These are phyloP conservation scores for Phrynocephalus vlangalii DNA, from an alignment of 2,797 vertebrate genomes.

Conservation along the genomic window DNA sequence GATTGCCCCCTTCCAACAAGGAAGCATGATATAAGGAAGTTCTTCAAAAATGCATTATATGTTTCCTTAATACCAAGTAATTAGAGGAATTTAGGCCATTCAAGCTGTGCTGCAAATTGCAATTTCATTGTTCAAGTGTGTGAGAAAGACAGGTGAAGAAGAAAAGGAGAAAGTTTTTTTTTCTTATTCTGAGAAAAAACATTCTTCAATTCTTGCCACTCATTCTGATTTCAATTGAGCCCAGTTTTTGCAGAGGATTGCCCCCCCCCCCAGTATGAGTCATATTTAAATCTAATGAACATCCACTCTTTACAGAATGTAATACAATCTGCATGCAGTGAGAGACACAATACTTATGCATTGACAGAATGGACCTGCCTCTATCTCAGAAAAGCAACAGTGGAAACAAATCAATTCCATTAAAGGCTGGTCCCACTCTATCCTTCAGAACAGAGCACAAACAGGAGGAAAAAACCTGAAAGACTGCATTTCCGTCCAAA, in stretches of 20 bases:
- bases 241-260: constrained; percentile 53
- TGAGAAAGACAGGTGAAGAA: neutral
- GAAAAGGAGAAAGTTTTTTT: neutral
- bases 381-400: constrained; percentile 43
- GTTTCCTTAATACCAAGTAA: neutral
- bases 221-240: constrained; percentile 61
- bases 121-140: neutral
- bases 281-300: constrained; percentile 73
- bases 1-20: neutral
- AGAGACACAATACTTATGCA: constrained; percentile 48
- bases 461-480: neutral
- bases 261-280: constrained; percentile 69
- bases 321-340: constrained; percentile 55
- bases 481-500: too few relatives aligned
- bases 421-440: constrained; percentile 5
- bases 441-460: neutral
- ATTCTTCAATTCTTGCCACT: constrained; percentile 40
- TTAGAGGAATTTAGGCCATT: neutral
- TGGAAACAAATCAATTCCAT: constrained; percentile 43
- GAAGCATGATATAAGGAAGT: neutral
- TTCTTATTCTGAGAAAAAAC: constrained; percentile 24
- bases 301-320: constrained; percentile 62
- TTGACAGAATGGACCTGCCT: constrained; percentile 41
- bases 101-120: constrained; percentile 4
- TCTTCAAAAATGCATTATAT: neutral